phyloP scores from a whole-genome alignment of 2,797 vertebrate genomes.

The Lagodon rhomboides region DNA sequence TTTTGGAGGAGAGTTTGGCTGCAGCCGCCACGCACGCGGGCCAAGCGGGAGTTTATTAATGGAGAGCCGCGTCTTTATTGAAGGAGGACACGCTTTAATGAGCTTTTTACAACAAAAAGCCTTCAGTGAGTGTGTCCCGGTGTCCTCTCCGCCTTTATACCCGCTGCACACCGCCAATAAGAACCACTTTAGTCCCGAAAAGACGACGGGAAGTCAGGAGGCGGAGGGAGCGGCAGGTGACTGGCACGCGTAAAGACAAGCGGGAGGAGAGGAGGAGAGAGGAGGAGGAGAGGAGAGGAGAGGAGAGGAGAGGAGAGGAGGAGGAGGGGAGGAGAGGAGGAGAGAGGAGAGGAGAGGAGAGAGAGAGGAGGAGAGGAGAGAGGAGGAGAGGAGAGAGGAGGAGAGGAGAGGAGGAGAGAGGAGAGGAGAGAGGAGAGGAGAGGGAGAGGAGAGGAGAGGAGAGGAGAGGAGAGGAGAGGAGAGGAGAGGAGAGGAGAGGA shows the following conservation, averaged over 20 bases:
- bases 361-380: slow-evolving; percentile 32
- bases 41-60: slow-evolving; percentile 85
- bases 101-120: slow-evolving; percentile 87
- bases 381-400: not conserved
- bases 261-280: slow-evolving; percentile 16
- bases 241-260: slow-evolving; percentile 76
- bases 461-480: no score
- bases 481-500: no score
- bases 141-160: slow-evolving; percentile 43
- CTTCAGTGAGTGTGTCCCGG: slow-evolving; percentile 84
- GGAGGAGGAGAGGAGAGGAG: not conserved
- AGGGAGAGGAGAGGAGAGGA: not conserved
- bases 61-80: slow-evolving; percentile 84
- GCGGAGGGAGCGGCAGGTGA: slow-evolving; percentile 83
- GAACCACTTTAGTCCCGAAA: slow-evolving; percentile 85
- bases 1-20: slow-evolving; percentile 66
- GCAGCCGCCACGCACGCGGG: slow-evolving; percentile 77
- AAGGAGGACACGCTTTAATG: slow-evolving; percentile 88
- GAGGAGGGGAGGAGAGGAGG: not conserved
- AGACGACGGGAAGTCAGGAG: slow-evolving; percentile 85
- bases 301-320: not conserved
- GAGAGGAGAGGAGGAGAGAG: slow-evolving; percentile 62
- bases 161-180: slow-evolving; percentile 77
- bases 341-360: slow-evolving; percentile 40
- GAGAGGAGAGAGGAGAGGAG: not conserved